These are phyloP conservation scores for Hippopotamus amphibius DNA, from an alignment of 2,113 vertebrate species.

Conservation along the genomic window DNA sequence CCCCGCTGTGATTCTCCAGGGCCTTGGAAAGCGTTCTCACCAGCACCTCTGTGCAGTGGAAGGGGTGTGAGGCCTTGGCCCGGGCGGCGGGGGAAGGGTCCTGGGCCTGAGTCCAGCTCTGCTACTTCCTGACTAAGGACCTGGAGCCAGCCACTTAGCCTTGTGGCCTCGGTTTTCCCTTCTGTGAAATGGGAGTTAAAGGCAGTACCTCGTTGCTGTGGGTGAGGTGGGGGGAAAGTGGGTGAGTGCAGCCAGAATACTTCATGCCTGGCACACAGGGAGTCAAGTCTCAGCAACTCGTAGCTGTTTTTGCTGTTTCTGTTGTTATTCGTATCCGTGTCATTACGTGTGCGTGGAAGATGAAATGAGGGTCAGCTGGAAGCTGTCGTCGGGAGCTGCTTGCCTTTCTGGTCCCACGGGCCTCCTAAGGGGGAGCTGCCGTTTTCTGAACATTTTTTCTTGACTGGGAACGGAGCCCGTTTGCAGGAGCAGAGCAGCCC, in stretches of 20 bases:
- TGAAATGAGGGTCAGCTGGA: accelerated
- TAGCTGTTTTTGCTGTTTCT: accelerated
- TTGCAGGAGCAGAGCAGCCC: background rate
- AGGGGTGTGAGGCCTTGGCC: background rate
- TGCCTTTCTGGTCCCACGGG: background rate
- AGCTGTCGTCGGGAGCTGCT: background rate
- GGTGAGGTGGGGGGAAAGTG: accelerated
- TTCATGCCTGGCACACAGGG: accelerated
- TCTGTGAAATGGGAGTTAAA: background rate
- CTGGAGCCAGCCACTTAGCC: background rate
- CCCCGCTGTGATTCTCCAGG: accelerated
- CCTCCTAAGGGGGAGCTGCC: background rate
- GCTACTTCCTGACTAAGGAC: background rate
- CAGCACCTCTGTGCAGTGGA: background rate
- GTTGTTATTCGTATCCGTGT: accelerated
- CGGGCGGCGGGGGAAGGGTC: background rate
- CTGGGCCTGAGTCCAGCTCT: background rate
- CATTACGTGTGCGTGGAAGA: accelerated
- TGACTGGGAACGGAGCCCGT: accelerated
- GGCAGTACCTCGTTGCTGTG: accelerated
- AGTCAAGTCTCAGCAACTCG: accelerated
- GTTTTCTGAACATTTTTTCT: background rate
- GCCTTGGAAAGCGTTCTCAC: background rate
- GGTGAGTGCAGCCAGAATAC: accelerated
- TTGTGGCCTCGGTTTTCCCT: background rate